phyloP scores from a whole-genome alignment of 2,888 invertebrate species.

The Elegia similella region DNA sequence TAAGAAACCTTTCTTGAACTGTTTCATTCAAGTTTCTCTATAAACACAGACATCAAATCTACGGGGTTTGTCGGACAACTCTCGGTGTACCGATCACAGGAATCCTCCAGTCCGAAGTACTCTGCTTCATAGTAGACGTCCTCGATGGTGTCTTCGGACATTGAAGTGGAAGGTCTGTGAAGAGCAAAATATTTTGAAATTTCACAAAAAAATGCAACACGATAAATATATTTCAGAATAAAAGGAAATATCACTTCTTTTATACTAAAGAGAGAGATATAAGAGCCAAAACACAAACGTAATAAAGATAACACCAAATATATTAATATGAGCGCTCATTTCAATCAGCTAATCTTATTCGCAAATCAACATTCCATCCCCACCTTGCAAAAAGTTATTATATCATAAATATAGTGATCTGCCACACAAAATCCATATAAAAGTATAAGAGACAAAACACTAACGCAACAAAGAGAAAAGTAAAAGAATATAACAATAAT shows the following conservation, averaged over 20 bases:
- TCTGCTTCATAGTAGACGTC: constrained; percentile 82
- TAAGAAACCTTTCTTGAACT: not conserved
- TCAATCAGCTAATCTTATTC: too few relatives aligned
- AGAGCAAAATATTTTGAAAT: constrained; percentile 24
- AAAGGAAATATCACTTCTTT: too few relatives aligned
- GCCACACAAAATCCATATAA: not conserved
- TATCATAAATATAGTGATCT: too few relatives aligned
- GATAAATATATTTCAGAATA: too few relatives aligned
- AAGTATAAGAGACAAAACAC: not conserved
- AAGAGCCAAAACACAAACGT: too few relatives aligned
- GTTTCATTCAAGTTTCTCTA: constrained; percentile 24
- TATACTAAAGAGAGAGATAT: too few relatives aligned
- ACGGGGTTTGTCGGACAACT: constrained; percentile 79
- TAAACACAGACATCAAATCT: constrained; percentile 72
- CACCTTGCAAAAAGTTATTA: too few relatives aligned
- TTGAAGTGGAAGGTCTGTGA: constrained; percentile 83
- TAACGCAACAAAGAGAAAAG: not conserved
- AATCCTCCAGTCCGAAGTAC: constrained; percentile 68
- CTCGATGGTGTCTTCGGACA: constrained; percentile 72
- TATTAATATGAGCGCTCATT: too few relatives aligned
- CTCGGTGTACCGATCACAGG: constrained; percentile 73
- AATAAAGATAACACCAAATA: too few relatives aligned
- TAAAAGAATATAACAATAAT: not conserved
- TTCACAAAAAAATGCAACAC: not conserved
- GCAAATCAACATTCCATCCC: too few relatives aligned